Conservation (phyloP, 2,113 vertebrate genomes). For the Heteronetta atricapilla region DNA sequence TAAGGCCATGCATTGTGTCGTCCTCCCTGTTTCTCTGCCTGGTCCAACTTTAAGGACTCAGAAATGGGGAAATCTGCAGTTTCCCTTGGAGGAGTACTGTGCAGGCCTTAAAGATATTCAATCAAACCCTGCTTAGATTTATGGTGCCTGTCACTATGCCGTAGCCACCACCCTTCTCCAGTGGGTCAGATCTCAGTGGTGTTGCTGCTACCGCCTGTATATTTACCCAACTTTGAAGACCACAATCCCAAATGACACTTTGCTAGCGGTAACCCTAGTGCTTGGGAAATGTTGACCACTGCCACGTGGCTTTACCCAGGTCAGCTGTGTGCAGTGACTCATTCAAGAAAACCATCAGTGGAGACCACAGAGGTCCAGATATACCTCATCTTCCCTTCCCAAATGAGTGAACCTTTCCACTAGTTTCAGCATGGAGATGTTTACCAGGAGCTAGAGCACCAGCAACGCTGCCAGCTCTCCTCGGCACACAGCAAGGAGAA, state of each 20-base stretch:
- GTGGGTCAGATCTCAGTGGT: not conserved
- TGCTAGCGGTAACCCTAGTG: not conserved
- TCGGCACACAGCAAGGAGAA: not conserved
- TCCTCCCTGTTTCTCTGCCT: not conserved
- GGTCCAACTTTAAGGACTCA: not conserved
- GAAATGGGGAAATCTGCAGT: not conserved
- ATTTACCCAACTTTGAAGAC: not conserved
- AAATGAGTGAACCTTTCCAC: not conserved
- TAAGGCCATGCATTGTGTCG: fast-evolving
- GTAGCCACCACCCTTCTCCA: not conserved
- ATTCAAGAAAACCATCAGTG: not conserved
- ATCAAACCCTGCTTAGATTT: not conserved
- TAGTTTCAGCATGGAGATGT: not conserved
- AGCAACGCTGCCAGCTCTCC: not conserved
- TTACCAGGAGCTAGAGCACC: not conserved
- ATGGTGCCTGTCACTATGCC: not conserved
- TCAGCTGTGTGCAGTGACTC: not conserved
- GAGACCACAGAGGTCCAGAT: not conserved
- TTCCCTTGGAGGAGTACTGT: not conserved
- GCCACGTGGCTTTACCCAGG: not conserved
- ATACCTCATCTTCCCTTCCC: not conserved
- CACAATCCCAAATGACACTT: not conserved
- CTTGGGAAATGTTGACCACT: not conserved
- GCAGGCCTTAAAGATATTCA: not conserved
- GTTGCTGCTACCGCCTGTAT: not conserved